A percentile compares a stretch with the other conserved stretches of the same genome.
Conservation (phyloP, 2,113 vertebrate species). For the human (Homo sapiens) region DNA sequence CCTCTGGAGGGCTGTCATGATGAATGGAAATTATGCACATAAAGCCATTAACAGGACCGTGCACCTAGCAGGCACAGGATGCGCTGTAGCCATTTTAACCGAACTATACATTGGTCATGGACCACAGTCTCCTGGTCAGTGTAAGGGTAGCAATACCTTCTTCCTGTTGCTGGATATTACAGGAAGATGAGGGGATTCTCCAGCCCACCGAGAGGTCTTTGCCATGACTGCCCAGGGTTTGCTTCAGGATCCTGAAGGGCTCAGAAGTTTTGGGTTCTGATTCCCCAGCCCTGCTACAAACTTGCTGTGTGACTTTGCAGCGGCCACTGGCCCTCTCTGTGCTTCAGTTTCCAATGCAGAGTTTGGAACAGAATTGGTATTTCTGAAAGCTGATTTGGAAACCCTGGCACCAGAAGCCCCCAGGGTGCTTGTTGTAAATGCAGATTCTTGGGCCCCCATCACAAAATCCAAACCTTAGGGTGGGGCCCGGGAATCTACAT, state of each 20-base stretch:
- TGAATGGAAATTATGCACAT: accelerated
- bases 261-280: neutral
- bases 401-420: neutral
- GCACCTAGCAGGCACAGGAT: accelerated
- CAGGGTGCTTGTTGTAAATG: neutral
- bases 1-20: accelerated
- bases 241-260: neutral
- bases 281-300: neutral
- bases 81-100: neutral
- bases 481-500: neutral
- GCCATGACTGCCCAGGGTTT: accelerated
- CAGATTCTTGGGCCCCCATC: neutral
- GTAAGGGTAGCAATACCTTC: neutral
- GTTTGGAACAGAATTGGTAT: neutral
- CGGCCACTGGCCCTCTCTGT: neutral
- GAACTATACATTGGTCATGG: neutral
- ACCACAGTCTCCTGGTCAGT: too few relatives aligned
- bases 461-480: neutral
- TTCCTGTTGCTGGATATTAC: neutral
- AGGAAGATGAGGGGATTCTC: neutral
- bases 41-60: too few relatives aligned
- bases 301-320: neutral
- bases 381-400: neutral
- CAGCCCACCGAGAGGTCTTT: neutral
- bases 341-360: neutral